These are phyloP conservation scores for Anguilla rostrata DNA, from an alignment of 2,113 vertebrate species.

Conservation along the genomic window DNA sequence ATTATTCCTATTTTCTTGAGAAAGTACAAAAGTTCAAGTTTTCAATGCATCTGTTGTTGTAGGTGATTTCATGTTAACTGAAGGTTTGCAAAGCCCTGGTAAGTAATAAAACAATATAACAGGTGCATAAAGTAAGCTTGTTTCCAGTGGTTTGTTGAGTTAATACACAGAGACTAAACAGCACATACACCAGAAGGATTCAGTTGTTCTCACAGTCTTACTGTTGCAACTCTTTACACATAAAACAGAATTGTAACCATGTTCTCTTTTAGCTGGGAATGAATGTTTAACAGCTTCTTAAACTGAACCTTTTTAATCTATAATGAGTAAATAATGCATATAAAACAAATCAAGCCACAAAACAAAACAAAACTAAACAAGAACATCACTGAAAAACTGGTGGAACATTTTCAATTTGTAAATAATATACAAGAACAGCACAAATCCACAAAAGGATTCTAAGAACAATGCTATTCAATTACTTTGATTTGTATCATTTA, in stretches of 20 bases:
- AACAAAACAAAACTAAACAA: neutral
- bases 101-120: neutral
- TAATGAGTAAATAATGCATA: no score
- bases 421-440: neutral
- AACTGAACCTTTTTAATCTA: no score
- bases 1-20: neutral
- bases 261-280: neutral
- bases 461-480: neutral
- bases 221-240: neutral
- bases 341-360: neutral
- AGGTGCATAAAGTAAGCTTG: neutral
- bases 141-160: neutral
- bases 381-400: neutral
- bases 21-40: constrained; percentile 6
- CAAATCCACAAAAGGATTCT: neutral
- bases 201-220: neutral
- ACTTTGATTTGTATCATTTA: neutral
- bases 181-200: neutral
- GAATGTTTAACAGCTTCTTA: neutral
- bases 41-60: neutral
- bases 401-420: neutral
- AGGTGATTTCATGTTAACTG: neutral
- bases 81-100: neutral
- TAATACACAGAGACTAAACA: neutral
- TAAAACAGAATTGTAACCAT: neutral